Evolutionary conservation across 37 sponge, comb jelly and placozoan species (phyloP), one percentile per base, ranked within the genome.

Genomic region (Lycopodina hypogea): DNA sequence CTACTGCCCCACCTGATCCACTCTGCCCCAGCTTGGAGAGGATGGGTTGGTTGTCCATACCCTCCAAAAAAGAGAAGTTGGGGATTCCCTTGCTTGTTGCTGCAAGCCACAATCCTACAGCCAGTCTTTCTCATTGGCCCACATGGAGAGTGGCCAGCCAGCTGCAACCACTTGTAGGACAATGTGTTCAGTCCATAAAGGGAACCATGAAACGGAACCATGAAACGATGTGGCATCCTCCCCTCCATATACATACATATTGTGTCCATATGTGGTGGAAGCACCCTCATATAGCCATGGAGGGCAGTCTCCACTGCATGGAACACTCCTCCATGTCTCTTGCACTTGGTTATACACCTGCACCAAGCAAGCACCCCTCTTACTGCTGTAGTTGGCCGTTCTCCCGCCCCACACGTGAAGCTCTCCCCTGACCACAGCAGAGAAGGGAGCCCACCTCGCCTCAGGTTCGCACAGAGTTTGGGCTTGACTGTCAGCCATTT

Each of bases 211-310:
- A 19, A 76, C 42, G 62, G 61, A 38, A 14, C 48, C 48, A 42
- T 39, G 60, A 1, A 2, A 52, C 1, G 55, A 55, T 15, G 1
- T 8, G n/a, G 7, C 74, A 61, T 61, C 76, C 15, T 37, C 0
- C 24, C 76, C 76, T 37, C 76, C 76, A 60, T 51, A 76, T 22
- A 23, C 21, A 26, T 41, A 76, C 3, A 76, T 3, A 1, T 12
- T 1, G 19, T 61, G 50, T 22, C 42, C 39, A 2, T 26, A 32
- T n/a, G 76, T 19, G 0, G 42, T 22, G 35, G 41, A 40, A 1
- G 62, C 76, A 39, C 62, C 76, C 35, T 36, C 4, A 34, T 76
- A 76, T 1, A 59, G 2, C 28, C 62, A 37, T 39, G 76, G 61
- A 24, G 76, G 62, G 22, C 42, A 34, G 3, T 29, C 55, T 73